phyloP scores from a whole-genome alignment of 2,888 invertebrate genomes.

The Sturmia bella region DNA sequence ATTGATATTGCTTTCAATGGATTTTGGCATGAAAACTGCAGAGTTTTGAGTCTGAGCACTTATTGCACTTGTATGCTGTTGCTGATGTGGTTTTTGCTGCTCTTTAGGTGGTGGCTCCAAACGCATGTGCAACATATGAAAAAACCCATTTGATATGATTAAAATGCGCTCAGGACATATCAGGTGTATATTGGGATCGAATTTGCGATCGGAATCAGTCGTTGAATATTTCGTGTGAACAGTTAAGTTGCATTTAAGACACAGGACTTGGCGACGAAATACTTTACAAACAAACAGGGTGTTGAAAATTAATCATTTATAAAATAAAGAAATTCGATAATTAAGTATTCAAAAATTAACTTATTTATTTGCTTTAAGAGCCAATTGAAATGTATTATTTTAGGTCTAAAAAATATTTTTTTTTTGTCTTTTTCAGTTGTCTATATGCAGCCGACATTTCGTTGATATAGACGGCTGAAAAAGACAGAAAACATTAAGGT shows the following conservation, averaged over 20 bases:
- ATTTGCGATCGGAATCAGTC: conserved; percentile 91
- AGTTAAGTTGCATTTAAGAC: conserved; percentile 94
- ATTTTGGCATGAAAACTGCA: conserved; percentile 47
- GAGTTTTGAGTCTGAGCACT: conserved; percentile 45
- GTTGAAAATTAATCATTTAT: background rate
- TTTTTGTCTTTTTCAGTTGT: too few species aligned
- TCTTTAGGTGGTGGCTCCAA: conserved; percentile 80
- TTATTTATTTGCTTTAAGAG: too few species aligned
- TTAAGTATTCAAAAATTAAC: too few species aligned
- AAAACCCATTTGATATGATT: conserved; percentile 92
- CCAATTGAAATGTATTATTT: too few species aligned
- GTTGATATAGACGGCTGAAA: too few species aligned
- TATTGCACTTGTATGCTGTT: conserved; percentile 47
- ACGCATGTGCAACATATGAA: conserved; percentile 89
- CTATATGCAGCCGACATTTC: too few species aligned
- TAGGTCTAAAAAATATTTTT: too few species aligned
- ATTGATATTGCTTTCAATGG: conserved; percentile 23
- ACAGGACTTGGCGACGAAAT: conserved; percentile 86
- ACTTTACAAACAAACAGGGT: conserved; percentile 72
- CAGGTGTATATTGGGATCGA: conserved; percentile 87
- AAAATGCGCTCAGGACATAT: conserved; percentile 89
- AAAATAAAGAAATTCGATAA: too few species aligned
- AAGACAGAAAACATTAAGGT: too few species aligned
- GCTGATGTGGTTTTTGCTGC: conserved; percentile 51
- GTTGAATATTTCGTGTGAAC: conserved; percentile 96